A percentile compares a stretch with the other conserved stretches of the same genome.
Conservation (phyloP, 2,797 vertebrate genomes). For the Notoglanidium macrostoma region DNA sequence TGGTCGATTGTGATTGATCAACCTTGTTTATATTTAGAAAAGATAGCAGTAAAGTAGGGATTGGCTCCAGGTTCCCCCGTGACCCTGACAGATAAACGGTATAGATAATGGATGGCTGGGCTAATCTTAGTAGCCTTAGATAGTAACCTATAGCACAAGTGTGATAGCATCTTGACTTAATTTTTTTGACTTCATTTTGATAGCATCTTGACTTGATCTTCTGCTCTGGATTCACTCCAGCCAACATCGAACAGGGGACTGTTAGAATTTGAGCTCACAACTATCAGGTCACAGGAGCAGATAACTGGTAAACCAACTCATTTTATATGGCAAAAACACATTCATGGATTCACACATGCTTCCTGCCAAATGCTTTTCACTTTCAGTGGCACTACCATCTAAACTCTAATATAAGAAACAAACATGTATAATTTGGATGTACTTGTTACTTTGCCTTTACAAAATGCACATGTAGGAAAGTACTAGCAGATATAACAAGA, state of each 20-base stretch:
- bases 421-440: neutral
- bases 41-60: neutral
- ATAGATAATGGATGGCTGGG: no score
- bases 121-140: neutral
- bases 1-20: neutral
- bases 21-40: neutral
- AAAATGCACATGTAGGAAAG: neutral
- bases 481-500: neutral
- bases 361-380: neutral
- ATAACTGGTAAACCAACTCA: neutral
- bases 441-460: neutral
- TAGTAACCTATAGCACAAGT: neutral
- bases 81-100: no score
- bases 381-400: neutral
- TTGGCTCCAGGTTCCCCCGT: no score
- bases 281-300: neutral
- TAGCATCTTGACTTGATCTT: neutral
- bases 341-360: slow-evolving; percentile 6
- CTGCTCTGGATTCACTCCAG: neutral
- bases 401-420: neutral
- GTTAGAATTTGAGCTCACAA: neutral
- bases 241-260: neutral
- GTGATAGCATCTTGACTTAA: neutral
- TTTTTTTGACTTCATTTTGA: neutral
- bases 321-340: slow-evolving; percentile 4